These are phyloP conservation scores for Torymus auratus DNA, from an alignment of 2,888 invertebrate genomes.

Conservation along the genomic window DNA sequence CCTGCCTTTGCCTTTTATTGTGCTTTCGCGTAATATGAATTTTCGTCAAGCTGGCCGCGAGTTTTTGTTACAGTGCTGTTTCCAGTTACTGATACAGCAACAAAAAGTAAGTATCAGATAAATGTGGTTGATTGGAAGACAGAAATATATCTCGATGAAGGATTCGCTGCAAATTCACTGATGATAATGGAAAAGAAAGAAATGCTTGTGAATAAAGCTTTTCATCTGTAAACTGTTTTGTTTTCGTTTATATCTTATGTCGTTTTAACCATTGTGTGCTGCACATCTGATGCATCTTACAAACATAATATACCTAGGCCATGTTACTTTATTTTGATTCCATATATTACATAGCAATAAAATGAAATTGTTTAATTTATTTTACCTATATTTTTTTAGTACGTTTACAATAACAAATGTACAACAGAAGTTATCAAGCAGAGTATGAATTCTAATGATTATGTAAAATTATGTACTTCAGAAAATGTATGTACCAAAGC, in stretches of 20 bases:
- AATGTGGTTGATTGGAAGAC: too few relatives aligned
- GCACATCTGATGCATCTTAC: conserved; percentile 13
- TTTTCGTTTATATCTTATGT: conserved; percentile 34
- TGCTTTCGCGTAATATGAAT: too few relatives aligned
- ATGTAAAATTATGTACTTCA: conserved; percentile 37
- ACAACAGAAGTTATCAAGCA: conserved; percentile 3
- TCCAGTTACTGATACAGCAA: too few relatives aligned
- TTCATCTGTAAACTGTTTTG: conserved; percentile 18
- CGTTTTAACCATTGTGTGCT: conserved; percentile 35
- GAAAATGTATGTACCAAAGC: conserved; percentile 56
- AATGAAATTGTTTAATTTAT: background rate
- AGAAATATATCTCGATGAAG: too few relatives aligned
- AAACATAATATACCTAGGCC: conserved; percentile 36
- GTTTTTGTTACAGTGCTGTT: too few relatives aligned
- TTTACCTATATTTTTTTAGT: conserved; percentile 24
- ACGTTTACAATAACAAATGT: conserved; percentile 37
- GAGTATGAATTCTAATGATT: conserved; percentile 2
- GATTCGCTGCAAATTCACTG: background rate
- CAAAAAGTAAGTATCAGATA: too few relatives aligned
- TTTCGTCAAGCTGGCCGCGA: too few relatives aligned
- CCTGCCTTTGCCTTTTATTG: too few relatives aligned
- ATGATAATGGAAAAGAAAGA: conserved; percentile 20
- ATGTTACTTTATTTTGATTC: conserved; percentile 36
- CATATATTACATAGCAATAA: background rate
- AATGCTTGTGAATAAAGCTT: conserved; percentile 36